Evolutionary conservation across 2,797 vertebrate genomes (phyloP), one percentile per base, ranked within the genome.

Genomic region (Remorina albescens): DNA sequence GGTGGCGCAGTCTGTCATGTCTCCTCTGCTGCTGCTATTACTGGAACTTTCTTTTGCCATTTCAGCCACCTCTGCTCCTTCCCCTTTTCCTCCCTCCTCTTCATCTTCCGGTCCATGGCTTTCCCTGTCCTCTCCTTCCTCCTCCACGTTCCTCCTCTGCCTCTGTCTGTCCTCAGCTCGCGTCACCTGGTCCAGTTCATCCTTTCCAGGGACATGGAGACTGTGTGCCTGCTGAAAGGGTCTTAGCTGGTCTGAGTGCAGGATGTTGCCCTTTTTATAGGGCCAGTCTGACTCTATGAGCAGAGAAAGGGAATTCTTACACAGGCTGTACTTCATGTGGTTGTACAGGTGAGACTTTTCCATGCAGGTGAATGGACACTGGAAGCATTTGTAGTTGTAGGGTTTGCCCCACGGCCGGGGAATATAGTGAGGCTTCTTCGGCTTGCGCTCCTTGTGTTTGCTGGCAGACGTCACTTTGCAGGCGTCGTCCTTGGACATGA

Each of bases 321-420:
- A 99, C 79, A 99, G 94, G 89, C 98, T 99, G 93, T 99, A 99
- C 93, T 99, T 99, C 98, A 99, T 99, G 81, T 99, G 98, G 92
- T 99, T 99, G 93, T 99, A 99, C 19, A 99, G 96, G 78, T 99
- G 98, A 0, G 98, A 99, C 85, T 99, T 99, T 94, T 99, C 98
- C 96, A 99, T 97, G 94, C 98, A 99, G 32, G 98, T 99, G 93
- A 99, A 99, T 9, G 98, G 98, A 8, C 98, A 99, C 89, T 99
- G 98, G 93, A 99, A 99, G 79, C 98, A 99, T 82, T 99, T 99
- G 94, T 99, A 99, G 87, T 99, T 99, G 93, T 99, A 99, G 0
- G 98, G 98, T 69, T 99, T 99, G 9, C 98, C 98, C 96, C 98
- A 99, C 0, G 98, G 98, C 36, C 98, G 92, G 0, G 98, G 98